These are phyloP conservation scores for Nowickia ferox DNA, from an alignment of 2,888 invertebrate species.

Conservation along the genomic window DNA sequence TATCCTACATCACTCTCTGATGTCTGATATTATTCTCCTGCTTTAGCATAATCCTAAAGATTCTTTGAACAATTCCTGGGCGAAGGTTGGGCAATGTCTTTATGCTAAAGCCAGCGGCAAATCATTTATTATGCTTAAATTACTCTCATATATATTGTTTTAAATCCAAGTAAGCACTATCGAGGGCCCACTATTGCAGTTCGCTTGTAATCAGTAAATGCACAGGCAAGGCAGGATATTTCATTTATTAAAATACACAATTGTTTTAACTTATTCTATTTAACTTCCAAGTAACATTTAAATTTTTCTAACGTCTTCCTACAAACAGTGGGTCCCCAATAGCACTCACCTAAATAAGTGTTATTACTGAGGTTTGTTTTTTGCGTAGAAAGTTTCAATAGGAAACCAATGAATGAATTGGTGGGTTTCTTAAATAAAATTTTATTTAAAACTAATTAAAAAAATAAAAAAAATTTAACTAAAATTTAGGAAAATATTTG, in stretches of 20 bases:
- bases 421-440: constrained; percentile 55
- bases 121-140: constrained; percentile 16
- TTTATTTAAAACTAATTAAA: constrained; percentile 55
- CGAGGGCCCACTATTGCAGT: neutral
- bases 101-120: neutral
- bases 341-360: neutral
- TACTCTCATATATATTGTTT: neutral
- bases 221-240: too few relatives aligned
- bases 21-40: too few relatives aligned
- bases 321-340: neutral
- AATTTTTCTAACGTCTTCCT: too few relatives aligned
- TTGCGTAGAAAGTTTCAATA: neutral
- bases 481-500: constrained; percentile 62
- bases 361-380: constrained; percentile 56
- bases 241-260: too few relatives aligned
- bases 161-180: neutral
- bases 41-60: too few relatives aligned
- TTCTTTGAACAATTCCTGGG: too few relatives aligned
- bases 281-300: too few relatives aligned
- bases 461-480: constrained; percentile 61
- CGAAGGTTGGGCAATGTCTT: too few relatives aligned
- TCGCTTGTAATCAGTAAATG: neutral
- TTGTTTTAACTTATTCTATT: too few relatives aligned
- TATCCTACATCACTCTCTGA: too few relatives aligned
- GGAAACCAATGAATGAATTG: constrained; percentile 49